Conservation (phyloP, 2,888 invertebrate genomes). For the Coelopa pilipes region DNA sequence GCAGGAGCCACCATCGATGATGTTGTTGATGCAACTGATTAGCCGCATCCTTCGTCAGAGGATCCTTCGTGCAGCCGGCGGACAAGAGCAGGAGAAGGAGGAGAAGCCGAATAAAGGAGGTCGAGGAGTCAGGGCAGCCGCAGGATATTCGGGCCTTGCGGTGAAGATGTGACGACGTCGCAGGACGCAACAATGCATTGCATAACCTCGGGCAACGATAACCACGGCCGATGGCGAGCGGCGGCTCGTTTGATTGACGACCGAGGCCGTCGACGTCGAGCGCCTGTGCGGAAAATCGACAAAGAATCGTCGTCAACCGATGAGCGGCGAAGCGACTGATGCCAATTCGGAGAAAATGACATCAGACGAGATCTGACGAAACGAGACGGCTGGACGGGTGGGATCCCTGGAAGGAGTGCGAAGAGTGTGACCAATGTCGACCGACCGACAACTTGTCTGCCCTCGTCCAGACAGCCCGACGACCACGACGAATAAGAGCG, state of each 20-base stretch:
- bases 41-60: background rate
- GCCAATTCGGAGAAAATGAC: background rate
- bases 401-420: background rate
- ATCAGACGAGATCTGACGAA: background rate
- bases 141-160: background rate
- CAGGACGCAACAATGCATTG: slow-evolving; percentile 3
- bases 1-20: background rate
- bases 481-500: background rate
- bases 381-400: too few relatives aligned
- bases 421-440: slow-evolving; percentile 10
- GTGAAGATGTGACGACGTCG: background rate
- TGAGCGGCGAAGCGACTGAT: background rate
- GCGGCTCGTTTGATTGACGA: slow-evolving; percentile 27
- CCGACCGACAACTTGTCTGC: slow-evolving; percentile 28
- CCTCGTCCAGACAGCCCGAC: slow-evolving; percentile 23
- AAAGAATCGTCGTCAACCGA: slow-evolving; percentile 27
- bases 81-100: background rate
- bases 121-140: slow-evolving; percentile 4
- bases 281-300: slow-evolving; percentile 27
- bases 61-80: background rate
- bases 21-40: slow-evolving; percentile 2
- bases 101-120: background rate
- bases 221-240: too few relatives aligned
- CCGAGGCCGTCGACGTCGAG: background rate
- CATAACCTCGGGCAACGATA: slow-evolving; percentile 8